These are phyloP conservation scores for Eucriotettix oculatus DNA, from an alignment of 2,888 invertebrate species.

Conservation along the genomic window DNA sequence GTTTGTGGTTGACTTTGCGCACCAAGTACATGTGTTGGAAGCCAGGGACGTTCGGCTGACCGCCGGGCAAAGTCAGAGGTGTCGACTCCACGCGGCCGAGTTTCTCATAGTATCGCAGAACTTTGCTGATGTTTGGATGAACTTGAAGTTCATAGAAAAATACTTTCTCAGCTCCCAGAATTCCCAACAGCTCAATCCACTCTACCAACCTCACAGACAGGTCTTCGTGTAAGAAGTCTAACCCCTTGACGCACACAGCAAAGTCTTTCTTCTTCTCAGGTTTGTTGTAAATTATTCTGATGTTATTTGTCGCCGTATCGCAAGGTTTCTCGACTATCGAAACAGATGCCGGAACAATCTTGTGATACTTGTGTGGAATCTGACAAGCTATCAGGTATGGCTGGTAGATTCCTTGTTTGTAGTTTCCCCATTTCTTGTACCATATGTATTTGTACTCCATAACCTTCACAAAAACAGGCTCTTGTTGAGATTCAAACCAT, in stretches of 20 bases:
- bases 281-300: slow-evolving; percentile 64
- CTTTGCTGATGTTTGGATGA: slow-evolving; percentile 83
- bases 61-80: slow-evolving; percentile 70
- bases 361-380: slow-evolving; percentile 54
- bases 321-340: slow-evolving; percentile 73
- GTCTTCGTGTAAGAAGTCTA: slow-evolving; percentile 86
- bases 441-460: slow-evolving; percentile 88
- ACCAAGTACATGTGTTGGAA: slow-evolving; percentile 79
- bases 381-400: slow-evolving; percentile 82
- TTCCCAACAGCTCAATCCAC: slow-evolving; percentile 78
- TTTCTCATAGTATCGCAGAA: slow-evolving; percentile 45
- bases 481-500: slow-evolving; percentile 73
- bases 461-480: slow-evolving; percentile 63
- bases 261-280: slow-evolving; percentile 58
- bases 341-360: slow-evolving; percentile 62
- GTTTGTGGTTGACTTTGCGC: slow-evolving; percentile 81
- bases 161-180: slow-evolving; percentile 80
- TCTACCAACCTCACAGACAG: slow-evolving; percentile 77
- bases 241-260: slow-evolving; percentile 84
- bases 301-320: slow-evolving; percentile 70
- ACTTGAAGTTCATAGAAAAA: slow-evolving; percentile 75
- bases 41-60: slow-evolving; percentile 76
- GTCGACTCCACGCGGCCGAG: slow-evolving; percentile 56
- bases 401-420: slow-evolving; percentile 78
- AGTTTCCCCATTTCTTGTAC: slow-evolving; percentile 90